A percentile compares a stretch with the other conserved stretches of the same genome.
These are phyloP conservation scores for Pachyuromys duprasi DNA, from an alignment of 2,797 vertebrate genomes.

Conservation along the genomic window DNA sequence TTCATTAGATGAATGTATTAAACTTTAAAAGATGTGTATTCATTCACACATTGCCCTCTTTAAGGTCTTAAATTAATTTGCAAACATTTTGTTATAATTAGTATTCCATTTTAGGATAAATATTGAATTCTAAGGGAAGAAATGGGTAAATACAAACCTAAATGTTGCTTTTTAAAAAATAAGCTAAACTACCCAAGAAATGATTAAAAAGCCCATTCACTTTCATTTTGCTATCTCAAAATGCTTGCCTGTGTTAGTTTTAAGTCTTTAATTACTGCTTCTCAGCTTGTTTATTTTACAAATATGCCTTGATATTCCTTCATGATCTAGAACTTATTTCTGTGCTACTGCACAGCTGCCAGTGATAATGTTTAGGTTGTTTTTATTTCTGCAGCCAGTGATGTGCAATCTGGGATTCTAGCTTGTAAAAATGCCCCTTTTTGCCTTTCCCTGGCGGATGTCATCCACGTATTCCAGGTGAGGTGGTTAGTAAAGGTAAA, in stretches of 20 bases:
- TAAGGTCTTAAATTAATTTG: conserved; percentile 43
- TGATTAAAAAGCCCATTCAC: conserved; percentile 4
- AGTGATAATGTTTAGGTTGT: neutral
- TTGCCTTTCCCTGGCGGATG: neutral
- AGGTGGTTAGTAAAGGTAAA: neutral
- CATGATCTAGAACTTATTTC: neutral
- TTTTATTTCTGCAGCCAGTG: conserved; percentile 29
- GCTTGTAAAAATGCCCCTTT: neutral
- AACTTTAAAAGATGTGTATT: conserved; percentile 31
- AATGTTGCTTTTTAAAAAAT: neutral
- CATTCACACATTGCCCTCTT: neutral
- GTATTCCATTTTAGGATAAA: conserved; percentile 1
- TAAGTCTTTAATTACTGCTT: neutral
- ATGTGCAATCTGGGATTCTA: neutral
- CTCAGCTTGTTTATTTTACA: neutral
- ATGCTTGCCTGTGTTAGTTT: neutral
- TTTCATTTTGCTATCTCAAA: neutral
- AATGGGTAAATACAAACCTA: neutral
- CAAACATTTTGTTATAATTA: neutral
- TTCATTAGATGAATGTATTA: conserved; percentile 40
- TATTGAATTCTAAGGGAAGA: conserved; percentile 6
- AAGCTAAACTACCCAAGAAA: neutral
- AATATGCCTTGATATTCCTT: neutral
- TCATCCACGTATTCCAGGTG: neutral
- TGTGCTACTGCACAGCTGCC: neutral